phyloP scores from a whole-genome alignment of 2,888 invertebrate genomes.

The Acholoe squamosa region DNA sequence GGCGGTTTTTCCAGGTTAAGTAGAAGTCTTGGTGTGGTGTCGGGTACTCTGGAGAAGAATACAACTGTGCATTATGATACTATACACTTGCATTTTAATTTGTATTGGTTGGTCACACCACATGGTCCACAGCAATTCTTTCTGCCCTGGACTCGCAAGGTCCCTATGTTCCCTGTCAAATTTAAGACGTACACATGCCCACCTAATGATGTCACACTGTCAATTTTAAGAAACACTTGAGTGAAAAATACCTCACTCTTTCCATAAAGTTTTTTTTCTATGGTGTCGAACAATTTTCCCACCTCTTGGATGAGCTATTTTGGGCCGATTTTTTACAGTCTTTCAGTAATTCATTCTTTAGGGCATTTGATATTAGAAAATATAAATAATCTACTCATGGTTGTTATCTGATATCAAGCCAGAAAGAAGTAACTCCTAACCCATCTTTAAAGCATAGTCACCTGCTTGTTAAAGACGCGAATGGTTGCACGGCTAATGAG shows the following conservation, averaged over 20 bases:
- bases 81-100: neutral
- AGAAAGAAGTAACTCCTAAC: neutral
- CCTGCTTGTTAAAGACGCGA: conserved; percentile 28
- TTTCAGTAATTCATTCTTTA: too few species aligned
- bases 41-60: neutral
- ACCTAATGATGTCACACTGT: neutral
- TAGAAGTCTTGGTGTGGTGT: conserved; percentile 12
- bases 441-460: neutral
- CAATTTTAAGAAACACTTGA: neutral
- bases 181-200: neutral
- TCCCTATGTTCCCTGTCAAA: neutral
- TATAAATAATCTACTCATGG: too few species aligned
- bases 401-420: too few species aligned
- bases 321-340: too few species aligned
- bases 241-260: too few species aligned
- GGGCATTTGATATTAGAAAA: too few species aligned
- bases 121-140: neutral
- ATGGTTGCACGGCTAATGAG: conserved; percentile 22
- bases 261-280: too few species aligned
- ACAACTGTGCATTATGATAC: neutral
- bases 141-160: neutral
- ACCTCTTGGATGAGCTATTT: too few species aligned
- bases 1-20: conserved; percentile 21
- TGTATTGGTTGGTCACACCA: neutral
- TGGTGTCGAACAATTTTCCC: too few species aligned